Percentiles rank a stretch among this genome's conserved stretches.
phyloP scores from a whole-genome alignment of 2,113 vertebrate species.

The Alosa alosa region DNA sequence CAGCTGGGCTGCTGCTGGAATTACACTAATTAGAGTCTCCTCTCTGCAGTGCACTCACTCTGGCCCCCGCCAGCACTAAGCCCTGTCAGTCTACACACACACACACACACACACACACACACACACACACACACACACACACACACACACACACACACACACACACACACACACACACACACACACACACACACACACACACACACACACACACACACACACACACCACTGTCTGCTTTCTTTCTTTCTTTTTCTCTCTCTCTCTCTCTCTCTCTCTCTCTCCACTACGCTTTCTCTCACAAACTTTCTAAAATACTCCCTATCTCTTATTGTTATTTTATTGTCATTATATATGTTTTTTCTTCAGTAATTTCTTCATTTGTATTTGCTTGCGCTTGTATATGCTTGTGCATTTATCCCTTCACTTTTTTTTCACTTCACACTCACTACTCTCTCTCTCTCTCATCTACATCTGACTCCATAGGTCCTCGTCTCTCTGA shows the following conservation, averaged over 20 bases:
- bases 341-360: neutral
- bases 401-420: too few relatives aligned
- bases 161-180: too few relatives aligned
- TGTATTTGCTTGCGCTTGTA: too few relatives aligned
- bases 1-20: conserved; percentile 9
- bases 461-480: neutral
- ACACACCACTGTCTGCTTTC: neutral
- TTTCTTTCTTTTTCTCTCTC: too few relatives aligned
- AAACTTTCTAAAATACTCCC: too few relatives aligned
- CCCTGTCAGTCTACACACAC: neutral
- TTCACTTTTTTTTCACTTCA: too few relatives aligned
- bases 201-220: too few relatives aligned
- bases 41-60: neutral
- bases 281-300: neutral
- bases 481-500: neutral
- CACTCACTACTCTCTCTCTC: neutral
- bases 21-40: conserved; percentile 15
- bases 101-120: neutral
- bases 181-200: neutral
- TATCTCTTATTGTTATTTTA: too few relatives aligned
- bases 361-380: neutral
- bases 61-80: neutral
- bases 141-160: neutral
- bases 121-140: too few relatives aligned
- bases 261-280: neutral